Evolutionary conservation across 2,113 vertebrate genomes (phyloP).

Genomic region (Pituophis catenifer): DNA sequence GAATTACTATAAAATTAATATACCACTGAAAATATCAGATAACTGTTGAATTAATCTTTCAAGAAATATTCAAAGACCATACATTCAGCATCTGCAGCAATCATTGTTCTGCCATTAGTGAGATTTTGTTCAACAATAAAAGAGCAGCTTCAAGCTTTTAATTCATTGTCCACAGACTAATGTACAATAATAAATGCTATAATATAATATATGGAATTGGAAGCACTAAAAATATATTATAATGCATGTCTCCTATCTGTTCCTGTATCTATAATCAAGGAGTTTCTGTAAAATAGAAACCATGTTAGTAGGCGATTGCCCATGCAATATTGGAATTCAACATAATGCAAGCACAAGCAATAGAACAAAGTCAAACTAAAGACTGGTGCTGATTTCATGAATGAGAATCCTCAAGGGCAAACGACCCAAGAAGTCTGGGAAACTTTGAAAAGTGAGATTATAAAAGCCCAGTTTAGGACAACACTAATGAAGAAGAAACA

Average conservation of each 20-base stretch:
- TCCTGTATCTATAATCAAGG: background rate
- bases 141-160: slow-evolving; percentile 5
- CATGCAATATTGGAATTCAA: too few species aligned
- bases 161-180: background rate
- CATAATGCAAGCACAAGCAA: too few species aligned
- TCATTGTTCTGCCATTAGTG: slow-evolving; percentile 7
- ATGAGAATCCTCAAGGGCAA: too few species aligned
- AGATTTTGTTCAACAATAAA: slow-evolving; percentile 20
- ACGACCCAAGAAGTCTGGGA: too few species aligned
- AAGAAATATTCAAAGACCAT: slow-evolving; percentile 26
- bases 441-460: too few species aligned
- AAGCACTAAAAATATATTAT: background rate
- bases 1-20: slow-evolving; percentile 39
- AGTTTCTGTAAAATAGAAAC: background rate
- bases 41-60: slow-evolving; percentile 51
- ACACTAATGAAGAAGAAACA: too few species aligned
- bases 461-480: too few species aligned
- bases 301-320: background rate
- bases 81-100: slow-evolving; percentile 27
- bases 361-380: too few species aligned
- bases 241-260: background rate
- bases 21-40: slow-evolving; percentile 47
- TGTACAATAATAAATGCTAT: background rate
- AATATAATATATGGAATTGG: background rate
- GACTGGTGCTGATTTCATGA: too few species aligned